These are phyloP conservation scores for Platycnemis pennipes DNA, from an alignment of 2,888 invertebrate species.

Conservation along the genomic window DNA sequence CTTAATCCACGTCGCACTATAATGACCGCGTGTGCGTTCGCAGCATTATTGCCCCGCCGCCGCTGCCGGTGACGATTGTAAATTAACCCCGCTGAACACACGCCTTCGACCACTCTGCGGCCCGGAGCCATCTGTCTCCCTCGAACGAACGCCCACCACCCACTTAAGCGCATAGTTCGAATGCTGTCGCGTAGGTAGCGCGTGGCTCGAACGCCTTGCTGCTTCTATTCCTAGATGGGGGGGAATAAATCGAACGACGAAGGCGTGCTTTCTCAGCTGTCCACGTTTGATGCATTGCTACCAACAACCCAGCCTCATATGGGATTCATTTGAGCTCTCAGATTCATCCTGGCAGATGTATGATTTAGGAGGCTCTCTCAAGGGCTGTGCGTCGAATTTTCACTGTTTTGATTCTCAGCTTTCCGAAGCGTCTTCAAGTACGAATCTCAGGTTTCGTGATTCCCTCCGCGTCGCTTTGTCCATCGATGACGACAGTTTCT, in stretches of 20 bases:
- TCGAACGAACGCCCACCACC: not conserved
- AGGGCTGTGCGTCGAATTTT: no score
- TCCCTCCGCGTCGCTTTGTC: no score
- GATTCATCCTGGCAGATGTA: not conserved
- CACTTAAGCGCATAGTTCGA: not conserved
- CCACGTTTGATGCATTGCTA: not conserved
- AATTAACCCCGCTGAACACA: not conserved
- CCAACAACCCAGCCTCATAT: not conserved
- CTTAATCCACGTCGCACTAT: not conserved
- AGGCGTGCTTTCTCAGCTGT: not conserved
- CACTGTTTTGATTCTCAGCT: no score
- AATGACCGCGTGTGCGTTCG: not conserved
- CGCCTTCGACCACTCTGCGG: not conserved
- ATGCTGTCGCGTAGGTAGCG: constrained; percentile 35
- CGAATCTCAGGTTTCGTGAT: no score
- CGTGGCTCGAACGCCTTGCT: not conserved
- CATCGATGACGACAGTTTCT: no score
- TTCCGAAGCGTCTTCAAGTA: no score
- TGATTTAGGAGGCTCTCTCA: no score
- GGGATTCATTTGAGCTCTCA: not conserved
- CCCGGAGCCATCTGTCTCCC: not conserved
- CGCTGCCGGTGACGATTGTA: not conserved
- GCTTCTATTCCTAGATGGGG: not conserved
- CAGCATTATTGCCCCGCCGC: not conserved
- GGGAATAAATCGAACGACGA: not conserved